Percentiles rank a stretch among this genome's conserved stretches.
Evolutionary conservation across 2,888 invertebrate genomes (phyloP).

Genomic region (Salticus scenicus): DNA sequence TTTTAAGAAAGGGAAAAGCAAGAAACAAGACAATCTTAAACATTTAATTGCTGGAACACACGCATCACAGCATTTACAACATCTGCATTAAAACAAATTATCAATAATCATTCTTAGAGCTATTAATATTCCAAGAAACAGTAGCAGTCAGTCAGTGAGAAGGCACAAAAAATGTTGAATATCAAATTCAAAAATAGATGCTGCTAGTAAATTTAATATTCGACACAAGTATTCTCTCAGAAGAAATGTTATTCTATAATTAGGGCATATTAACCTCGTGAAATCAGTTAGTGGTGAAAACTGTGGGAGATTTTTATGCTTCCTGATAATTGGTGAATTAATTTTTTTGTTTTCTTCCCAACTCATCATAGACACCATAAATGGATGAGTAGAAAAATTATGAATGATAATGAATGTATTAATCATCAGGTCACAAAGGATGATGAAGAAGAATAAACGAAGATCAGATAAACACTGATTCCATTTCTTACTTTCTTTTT

Average conservation of each 20-base stretch:
- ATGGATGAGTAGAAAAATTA: too few relatives aligned
- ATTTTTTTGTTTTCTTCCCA: background rate
- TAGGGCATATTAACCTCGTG: background rate
- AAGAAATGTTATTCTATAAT: constrained; percentile 1
- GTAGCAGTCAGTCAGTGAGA: too few relatives aligned
- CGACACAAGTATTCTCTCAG: background rate
- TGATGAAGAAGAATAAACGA: background rate
- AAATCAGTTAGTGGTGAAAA: background rate
- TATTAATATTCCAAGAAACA: too few relatives aligned
- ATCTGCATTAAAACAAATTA: too few relatives aligned
- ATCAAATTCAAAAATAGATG: too few relatives aligned
- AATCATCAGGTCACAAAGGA: background rate
- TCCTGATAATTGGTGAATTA: background rate
- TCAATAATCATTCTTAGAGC: too few relatives aligned
- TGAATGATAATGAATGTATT: background rate
- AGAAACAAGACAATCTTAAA: too few relatives aligned
- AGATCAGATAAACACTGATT: background rate
- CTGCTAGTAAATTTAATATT: too few relatives aligned
- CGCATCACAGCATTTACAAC: too few relatives aligned
- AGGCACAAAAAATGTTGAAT: too few relatives aligned
- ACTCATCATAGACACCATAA: background rate
- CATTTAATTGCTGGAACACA: too few relatives aligned
- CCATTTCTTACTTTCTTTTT: background rate
- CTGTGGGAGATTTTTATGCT: background rate
- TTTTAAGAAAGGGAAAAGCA: too few relatives aligned